Evolutionary conservation across 2,888 invertebrate genomes (phyloP).

Genomic region (Hecatera dysodea): DNA sequence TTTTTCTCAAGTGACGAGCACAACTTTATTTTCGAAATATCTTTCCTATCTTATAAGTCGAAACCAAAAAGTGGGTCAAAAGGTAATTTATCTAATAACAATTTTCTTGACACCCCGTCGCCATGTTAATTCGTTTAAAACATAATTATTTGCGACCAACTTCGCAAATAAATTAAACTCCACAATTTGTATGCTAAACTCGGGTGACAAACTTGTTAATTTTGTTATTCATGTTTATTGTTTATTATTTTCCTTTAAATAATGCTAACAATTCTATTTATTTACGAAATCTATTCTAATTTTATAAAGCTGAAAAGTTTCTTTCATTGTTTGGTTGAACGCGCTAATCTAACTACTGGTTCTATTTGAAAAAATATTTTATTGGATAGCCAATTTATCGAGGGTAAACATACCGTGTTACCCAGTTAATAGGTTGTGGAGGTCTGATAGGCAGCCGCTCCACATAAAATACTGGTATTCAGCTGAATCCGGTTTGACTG

Average conservation of each 20-base stretch:
- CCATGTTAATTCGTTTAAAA: conserved; percentile 56
- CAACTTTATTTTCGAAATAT: conserved; percentile 7
- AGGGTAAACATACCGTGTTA: no score
- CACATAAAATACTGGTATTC: no score
- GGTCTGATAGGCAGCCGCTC: no score
- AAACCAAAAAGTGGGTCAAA: conserved; percentile 17
- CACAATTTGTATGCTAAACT: conserved; percentile 64
- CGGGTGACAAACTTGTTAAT: conserved; percentile 58
- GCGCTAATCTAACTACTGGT: no score
- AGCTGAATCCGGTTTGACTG: no score
- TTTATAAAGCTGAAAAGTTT: no score
- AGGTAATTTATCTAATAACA: conserved; percentile 38
- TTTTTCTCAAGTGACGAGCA: not conserved
- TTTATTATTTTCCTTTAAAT: conserved; percentile 43
- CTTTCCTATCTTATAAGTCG: not conserved
- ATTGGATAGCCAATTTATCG: no score
- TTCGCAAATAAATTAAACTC: conserved; percentile 63
- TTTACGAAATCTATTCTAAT: conserved; percentile 2
- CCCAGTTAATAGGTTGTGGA: no score
- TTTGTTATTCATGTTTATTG: conserved; percentile 56
- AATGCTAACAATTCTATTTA: conserved; percentile 9
- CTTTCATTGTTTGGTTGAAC: no score
- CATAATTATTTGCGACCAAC: conserved; percentile 56
- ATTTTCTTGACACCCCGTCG: conserved; percentile 30
- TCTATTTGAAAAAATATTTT: no score